phyloP scores from a whole-genome alignment of 2,888 invertebrate species.

The Diachrysia chrysitis region DNA sequence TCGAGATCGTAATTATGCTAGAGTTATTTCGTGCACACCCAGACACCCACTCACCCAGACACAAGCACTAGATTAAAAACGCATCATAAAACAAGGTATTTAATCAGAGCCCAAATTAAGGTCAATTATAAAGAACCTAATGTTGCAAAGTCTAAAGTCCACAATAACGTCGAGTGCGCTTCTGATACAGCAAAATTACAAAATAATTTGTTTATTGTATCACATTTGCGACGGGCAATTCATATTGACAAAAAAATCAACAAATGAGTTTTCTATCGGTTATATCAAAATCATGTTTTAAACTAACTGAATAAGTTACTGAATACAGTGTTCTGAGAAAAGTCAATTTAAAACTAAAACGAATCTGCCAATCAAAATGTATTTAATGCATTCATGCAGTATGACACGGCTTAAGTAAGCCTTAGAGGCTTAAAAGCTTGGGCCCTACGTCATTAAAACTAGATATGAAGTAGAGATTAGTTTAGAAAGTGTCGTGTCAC shows the following conservation, averaged over 20 bases:
- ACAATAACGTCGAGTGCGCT: conserved; percentile 42
- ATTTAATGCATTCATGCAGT: conserved; percentile 43
- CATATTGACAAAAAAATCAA: conserved; percentile 54
- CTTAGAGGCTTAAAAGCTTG: conserved; percentile 64
- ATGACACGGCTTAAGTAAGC: conserved; percentile 46
- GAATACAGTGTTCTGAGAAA: conserved; percentile 16
- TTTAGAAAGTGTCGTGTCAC: conserved; percentile 83
- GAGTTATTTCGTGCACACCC: conserved; percentile 84
- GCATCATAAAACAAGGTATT: conserved; percentile 75
- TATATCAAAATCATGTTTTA: not conserved
- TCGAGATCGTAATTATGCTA: conserved; percentile 84
- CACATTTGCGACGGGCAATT: conserved; percentile 49
- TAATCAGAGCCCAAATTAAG: conserved; percentile 79
- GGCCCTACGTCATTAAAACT: conserved; percentile 72
- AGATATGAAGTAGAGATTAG: conserved; percentile 78
- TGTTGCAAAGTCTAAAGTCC: conserved; percentile 53
- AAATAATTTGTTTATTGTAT: conserved; percentile 41
- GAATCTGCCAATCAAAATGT: conserved; percentile 42
- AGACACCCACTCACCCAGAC: conserved; percentile 69
- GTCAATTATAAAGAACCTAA: conserved; percentile 67
- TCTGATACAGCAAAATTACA: conserved; percentile 37
- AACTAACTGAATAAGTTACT: conserved; percentile 2
- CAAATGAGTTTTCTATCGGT: not conserved
- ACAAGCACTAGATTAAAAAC: conserved; percentile 69
- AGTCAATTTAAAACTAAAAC: conserved; percentile 28